A percentile compares a stretch with the other conserved stretches of the same genome.
phyloP scores from a whole-genome alignment of 1,140 invertebrate species.

The Harlomillsia oculata region DNA sequence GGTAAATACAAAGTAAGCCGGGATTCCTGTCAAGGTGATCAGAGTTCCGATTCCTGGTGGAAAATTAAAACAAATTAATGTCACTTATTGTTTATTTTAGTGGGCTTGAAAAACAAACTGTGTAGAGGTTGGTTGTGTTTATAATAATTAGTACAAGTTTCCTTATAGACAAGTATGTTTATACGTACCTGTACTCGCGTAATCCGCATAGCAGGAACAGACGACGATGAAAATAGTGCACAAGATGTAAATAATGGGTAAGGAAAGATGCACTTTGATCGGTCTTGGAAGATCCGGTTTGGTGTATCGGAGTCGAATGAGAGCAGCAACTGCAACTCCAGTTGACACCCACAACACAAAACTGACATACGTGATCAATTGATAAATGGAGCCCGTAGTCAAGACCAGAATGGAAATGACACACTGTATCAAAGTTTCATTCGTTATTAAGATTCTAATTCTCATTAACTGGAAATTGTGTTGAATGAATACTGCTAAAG shows the following conservation, averaged over 20 bases:
- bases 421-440: conserved; percentile 56
- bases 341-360: conserved; percentile 70
- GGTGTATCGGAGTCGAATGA: conserved; percentile 63
- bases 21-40: conserved; percentile 46
- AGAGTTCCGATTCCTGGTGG: conserved; percentile 39
- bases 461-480: neutral
- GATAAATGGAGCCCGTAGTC: conserved; percentile 57
- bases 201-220: conserved; percentile 43
- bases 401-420: conserved; percentile 61
- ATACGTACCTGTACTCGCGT: conserved; percentile 38
- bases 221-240: conserved; percentile 47
- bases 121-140: neutral
- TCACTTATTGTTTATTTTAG: neutral
- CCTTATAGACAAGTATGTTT: neutral
- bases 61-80: conserved; percentile 1
- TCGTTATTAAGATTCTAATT: no score
- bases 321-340: conserved; percentile 58
- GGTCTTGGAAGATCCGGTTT: conserved; percentile 65
- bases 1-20: conserved; percentile 45
- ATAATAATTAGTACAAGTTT: neutral
- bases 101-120: neutral
- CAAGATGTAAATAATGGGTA: conserved; percentile 48
- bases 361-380: conserved; percentile 68
- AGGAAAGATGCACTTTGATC: conserved; percentile 58
- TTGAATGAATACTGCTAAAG: no score